Evolutionary conservation across 2,797 vertebrate species (phyloP).

Genomic region (Moxostoma hubbsi): DNA sequence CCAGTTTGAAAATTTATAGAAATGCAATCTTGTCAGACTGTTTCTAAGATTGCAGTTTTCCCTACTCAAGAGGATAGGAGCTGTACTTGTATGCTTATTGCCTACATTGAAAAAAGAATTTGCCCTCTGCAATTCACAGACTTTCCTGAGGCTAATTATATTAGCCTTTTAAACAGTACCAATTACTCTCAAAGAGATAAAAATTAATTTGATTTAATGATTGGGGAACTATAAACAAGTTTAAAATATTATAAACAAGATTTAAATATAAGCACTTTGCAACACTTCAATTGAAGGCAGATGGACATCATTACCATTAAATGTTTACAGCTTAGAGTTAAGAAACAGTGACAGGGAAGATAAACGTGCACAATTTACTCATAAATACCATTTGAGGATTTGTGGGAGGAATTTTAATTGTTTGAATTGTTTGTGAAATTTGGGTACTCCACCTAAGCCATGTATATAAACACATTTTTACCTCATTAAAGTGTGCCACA

Average conservation of each 20-base stretch:
- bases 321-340: constrained; percentile 47
- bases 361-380: constrained; percentile 21
- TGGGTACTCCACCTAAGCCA: constrained; percentile 6
- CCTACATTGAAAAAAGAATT: too few relatives aligned
- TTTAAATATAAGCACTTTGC: constrained; percentile 29
- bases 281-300: constrained; percentile 29
- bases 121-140: constrained; percentile 51
- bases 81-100: too few relatives aligned
- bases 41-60: too few relatives aligned
- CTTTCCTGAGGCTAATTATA: background rate
- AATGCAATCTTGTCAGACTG: too few relatives aligned
- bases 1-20: too few relatives aligned
- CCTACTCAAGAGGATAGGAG: too few relatives aligned
- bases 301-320: constrained; percentile 41
- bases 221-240: constrained; percentile 24
- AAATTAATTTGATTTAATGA: constrained; percentile 13
- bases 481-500: constrained; percentile 29
- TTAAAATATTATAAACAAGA: constrained; percentile 31
- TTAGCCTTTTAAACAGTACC: constrained; percentile 6
- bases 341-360: constrained; percentile 42
- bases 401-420: constrained; percentile 20
- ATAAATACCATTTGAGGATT: constrained; percentile 14
- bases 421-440: constrained; percentile 9
- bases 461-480: constrained; percentile 19
- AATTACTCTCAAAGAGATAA: constrained; percentile 2